Base-by-base conservation (phyloP, 1,140 invertebrate species). In the Coelopa frigida region DNA sequence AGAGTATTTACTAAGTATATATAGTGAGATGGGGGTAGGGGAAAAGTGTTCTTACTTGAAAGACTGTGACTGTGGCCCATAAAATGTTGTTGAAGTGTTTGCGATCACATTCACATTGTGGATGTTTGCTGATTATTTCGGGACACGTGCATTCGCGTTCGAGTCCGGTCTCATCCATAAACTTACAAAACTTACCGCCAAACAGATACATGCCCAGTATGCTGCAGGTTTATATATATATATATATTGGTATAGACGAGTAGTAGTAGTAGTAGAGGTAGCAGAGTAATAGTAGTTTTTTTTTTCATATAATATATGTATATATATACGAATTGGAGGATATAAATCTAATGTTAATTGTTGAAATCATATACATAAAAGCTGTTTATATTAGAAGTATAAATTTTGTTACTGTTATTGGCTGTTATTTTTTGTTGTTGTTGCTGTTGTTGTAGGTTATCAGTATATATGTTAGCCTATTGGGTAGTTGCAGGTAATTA, bases 101-200 rank as follows among this genome's bases (percentile, higher is more conserved):
- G 70, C 93, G 81, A 80, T 94, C 89, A 78, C 91, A 94, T 72
- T 86, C 83, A 78, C 92, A 95, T 73, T 84, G 78, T 67, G 85
- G 81, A 74, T 89, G 81, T 69, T 83, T 81, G 70, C 82, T 83
- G 70, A 87, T 78, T 71, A 90, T 85, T 76, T 94, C 90, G 66
- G 81, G 78, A 79, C 92, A 96, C 71, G 83, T 87, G 78, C 94
- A 98, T 73, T 84, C 83, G 65, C 82, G 81, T 74, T 82, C 83
- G 72, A 87, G 82, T 70, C 81, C 81, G 74, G 82, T 82, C 74
- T 87, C 85, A 75, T 94, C 87, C 72, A 81, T 79, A 79, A 84
- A 87, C 83, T 91, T 93, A 86, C 93, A 96, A 91, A 96, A 95
- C 84, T 94, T 94, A 86, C 92, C 92, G 75, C 91, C 92, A 81